phyloP scores from a whole-genome alignment of 1,140 invertebrate genomes.

The Papilio polytes region DNA sequence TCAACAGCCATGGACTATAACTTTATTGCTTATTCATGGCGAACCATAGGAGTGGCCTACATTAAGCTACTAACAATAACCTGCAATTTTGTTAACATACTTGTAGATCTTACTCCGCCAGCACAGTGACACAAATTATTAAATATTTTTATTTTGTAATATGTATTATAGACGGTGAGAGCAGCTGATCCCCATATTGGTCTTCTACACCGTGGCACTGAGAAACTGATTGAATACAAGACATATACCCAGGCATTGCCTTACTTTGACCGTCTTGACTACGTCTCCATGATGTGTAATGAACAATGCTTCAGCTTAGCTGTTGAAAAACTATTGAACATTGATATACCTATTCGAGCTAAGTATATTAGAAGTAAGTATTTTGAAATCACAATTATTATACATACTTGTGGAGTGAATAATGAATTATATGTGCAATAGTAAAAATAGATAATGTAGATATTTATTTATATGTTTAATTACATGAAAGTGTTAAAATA shows the following conservation, averaged over 20 bases:
- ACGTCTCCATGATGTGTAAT: constrained; percentile 99
- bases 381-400: no score
- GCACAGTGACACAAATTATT: not conserved
- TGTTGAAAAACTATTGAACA: constrained; percentile 98
- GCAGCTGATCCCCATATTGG: constrained; percentile 98
- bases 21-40: no score
- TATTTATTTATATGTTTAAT: no score
- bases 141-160: not conserved
- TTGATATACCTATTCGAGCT: constrained; percentile 96
- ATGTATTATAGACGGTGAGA: constrained; percentile 88
- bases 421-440: no score
- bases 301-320: constrained; percentile 98
- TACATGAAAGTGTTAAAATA: no score
- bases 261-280: constrained; percentile 99
- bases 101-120: no score
- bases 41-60: no score
- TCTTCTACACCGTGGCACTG: constrained; percentile 97
- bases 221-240: constrained; percentile 99
- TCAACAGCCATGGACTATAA: no score
- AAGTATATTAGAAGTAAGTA: constrained; percentile 95
- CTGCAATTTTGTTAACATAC: no score
- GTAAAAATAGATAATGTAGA: no score
- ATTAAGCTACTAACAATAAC: no score
- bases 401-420: no score
- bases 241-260: constrained; percentile 98